Base-by-base conservation (phyloP, 2,113 vertebrate genomes). In the Orthonyx spaldingii region DNA sequence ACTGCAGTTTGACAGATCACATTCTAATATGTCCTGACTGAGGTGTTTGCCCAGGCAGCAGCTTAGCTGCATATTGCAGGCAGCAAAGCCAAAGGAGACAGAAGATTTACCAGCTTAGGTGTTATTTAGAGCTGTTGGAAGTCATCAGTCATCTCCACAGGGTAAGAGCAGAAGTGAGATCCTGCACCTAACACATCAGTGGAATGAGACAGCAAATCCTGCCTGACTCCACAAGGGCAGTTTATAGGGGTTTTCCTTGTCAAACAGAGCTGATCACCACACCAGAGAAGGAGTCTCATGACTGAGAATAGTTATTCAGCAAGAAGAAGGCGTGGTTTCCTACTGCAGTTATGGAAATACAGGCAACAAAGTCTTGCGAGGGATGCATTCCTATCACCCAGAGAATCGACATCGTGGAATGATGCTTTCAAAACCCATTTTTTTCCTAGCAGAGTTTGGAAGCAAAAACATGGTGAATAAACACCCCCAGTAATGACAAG, bases 391-490 rank as follows among this genome's bases (percentile, higher is more conserved):
- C 44, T 53, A 37, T 23, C 19, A 66, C 21, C 10, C 30, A 71
- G 33, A 63, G 2, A 44, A 6, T 2, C 6, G 12, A 2, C 20
- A 33, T 39, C 47, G 23, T 15, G 13, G 13, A 3, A 1, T n/a
- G 22, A 49, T 21, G 42, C 5, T 87, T 83, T 61, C 46, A 72
- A 76, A 76, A 15, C 11, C 56, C 2, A 30, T 35, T 35, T 16
- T 16, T 60, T 60, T 47, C 21, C 50, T 53, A 84, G 32, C 13
- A 78, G 39, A 23, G 11, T 47, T 60, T 72, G 49, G 42, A 87
- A 89, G n/a, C 7, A 84, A 81, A 71, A 64, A 30, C 3, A 1
- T 47, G 19, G 24, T 47, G 16, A 16, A 42, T 77, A 68, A 92
- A 6, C 20, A 23, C 18, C 82, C 16, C 11, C 24, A 61, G 13